Evolutionary conservation across 2,797 vertebrate genomes (phyloP).

Genomic region (Lepus oiostolus): DNA sequence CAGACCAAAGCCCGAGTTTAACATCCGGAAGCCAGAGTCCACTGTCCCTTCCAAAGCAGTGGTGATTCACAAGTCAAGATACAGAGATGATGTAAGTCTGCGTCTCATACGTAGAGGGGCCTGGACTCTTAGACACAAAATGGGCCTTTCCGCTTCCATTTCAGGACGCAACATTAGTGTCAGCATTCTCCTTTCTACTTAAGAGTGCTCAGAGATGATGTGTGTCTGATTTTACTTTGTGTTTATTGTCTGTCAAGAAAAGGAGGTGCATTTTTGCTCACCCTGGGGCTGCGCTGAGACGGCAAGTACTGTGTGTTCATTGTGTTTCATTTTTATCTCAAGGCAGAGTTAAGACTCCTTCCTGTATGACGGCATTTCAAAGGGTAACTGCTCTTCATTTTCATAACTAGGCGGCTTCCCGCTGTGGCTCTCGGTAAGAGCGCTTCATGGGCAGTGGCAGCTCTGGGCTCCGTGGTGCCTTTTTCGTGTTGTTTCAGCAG

Average conservation of each 20-base stretch:
- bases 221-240: too few species aligned
- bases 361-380: neutral
- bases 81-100: slow-evolving; percentile 90
- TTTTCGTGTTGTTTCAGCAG: neutral
- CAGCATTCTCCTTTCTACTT: slow-evolving; percentile 42
- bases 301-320: neutral
- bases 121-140: slow-evolving; percentile 61
- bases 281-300: neutral
- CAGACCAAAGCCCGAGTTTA: slow-evolving; percentile 95
- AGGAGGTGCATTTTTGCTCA: neutral
- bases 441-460: neutral
- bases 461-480: neutral
- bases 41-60: slow-evolving; percentile 95
- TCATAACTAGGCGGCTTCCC: neutral
- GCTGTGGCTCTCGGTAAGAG: neutral
- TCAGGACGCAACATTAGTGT: slow-evolving; percentile 12
- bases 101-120: neutral
- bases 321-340: slow-evolving; percentile 36
- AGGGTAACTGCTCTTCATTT: neutral
- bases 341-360: neutral
- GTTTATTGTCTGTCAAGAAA: too few species aligned
- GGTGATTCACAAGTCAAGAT: slow-evolving; percentile 97
- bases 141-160: slow-evolving; percentile 33
- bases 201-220: neutral
- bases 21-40: slow-evolving; percentile 95